These are phyloP conservation scores for Spheniscus mendiculus DNA, from an alignment of 2,113 vertebrate species.

Conservation along the genomic window DNA sequence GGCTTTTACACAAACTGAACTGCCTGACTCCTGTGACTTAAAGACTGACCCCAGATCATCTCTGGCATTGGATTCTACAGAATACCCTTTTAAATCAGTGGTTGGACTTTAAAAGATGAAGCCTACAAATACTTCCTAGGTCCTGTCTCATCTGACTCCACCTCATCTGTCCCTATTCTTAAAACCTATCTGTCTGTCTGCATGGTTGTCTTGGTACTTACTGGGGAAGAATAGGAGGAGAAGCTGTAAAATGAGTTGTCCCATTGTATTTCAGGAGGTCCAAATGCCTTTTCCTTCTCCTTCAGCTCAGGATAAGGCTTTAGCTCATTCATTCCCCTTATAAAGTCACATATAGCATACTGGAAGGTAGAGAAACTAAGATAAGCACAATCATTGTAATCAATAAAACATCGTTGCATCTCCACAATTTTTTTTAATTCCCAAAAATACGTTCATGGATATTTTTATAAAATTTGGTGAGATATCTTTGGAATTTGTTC, in stretches of 20 bases:
- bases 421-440: neutral
- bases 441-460: neutral
- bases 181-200: neutral
- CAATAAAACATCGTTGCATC: accelerated
- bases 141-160: neutral
- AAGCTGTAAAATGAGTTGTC: neutral
- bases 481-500: neutral
- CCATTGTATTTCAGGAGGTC: neutral
- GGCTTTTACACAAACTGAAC: neutral
- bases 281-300: neutral
- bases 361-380: neutral
- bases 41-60: neutral
- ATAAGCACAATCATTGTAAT: neutral
- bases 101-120: neutral
- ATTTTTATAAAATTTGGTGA: neutral
- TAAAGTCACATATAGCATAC: neutral
- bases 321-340: neutral
- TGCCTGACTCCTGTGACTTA: neutral
- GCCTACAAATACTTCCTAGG: neutral
- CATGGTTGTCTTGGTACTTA: neutral
- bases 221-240: neutral
- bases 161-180: neutral
- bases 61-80: neutral
- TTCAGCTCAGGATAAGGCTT: neutral
- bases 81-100: neutral